Percentiles rank a stretch among this genome's conserved stretches.
Conservation (phyloP, 53 echinoderm and acorn worm genomes). For the Holothuria leucospilota region DNA sequence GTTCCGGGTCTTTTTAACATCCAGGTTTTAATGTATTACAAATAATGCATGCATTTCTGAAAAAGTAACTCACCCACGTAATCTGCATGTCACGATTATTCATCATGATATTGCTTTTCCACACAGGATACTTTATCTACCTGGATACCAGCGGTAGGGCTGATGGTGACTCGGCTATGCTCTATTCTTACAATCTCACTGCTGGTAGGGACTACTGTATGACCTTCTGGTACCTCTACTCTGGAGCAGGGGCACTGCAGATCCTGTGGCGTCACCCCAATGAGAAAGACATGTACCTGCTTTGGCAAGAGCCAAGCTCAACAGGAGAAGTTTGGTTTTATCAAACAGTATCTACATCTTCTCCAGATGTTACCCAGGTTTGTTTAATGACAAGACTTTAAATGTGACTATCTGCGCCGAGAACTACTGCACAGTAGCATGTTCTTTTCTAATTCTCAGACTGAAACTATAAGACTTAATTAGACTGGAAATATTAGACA, state of each 20-base stretch:
- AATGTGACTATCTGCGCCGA: neutral
- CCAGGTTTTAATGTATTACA: too few species aligned
- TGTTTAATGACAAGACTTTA: neutral
- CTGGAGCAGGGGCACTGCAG: neutral
- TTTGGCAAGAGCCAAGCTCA: neutral
- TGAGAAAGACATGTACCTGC: neutral
- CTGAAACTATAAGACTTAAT: too few species aligned
- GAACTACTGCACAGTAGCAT: neutral
- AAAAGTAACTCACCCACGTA: too few species aligned
- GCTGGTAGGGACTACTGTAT: constrained; percentile 1
- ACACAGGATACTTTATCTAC: neutral
- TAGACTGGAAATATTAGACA: too few species aligned
- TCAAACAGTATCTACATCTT: neutral
- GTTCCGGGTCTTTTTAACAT: too few species aligned
- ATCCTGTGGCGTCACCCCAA: neutral
- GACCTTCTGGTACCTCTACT: neutral
- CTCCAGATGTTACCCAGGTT: neutral
- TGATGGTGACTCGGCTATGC: neutral
- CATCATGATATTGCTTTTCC: too few species aligned
- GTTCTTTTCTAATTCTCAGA: too few species aligned
- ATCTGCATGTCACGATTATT: too few species aligned
- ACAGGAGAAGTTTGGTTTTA: neutral
- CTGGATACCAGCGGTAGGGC: neutral
- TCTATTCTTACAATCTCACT: neutral
- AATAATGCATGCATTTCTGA: too few species aligned